Evolutionary conservation across 2,888 invertebrate species (phyloP).

Genomic region (Cataglyphis altisquamis): DNA sequence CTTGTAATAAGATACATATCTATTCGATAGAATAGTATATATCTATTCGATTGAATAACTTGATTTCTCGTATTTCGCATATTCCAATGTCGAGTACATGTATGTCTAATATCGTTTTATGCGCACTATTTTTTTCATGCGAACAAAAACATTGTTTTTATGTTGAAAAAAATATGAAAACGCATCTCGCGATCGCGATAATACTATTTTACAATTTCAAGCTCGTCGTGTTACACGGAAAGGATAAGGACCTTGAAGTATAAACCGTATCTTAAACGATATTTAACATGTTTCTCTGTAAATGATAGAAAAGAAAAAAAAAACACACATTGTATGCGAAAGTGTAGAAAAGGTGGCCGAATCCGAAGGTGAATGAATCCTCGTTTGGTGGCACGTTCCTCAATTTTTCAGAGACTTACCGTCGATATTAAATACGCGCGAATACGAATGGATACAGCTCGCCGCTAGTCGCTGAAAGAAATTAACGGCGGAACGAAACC

Average conservation of each 20-base stretch:
- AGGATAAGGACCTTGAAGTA: slow-evolving; percentile 37
- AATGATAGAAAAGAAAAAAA: slow-evolving; percentile 4
- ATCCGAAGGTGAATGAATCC: slow-evolving; percentile 4
- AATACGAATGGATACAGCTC: slow-evolving; percentile 26
- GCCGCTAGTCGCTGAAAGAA: slow-evolving; percentile 35
- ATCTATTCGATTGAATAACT: not conserved
- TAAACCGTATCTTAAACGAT: slow-evolving; percentile 31
- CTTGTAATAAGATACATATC: too few species aligned
- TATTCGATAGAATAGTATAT: not conserved
- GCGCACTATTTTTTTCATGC: slow-evolving; percentile 20
- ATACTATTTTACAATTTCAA: not conserved
- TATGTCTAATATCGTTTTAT: slow-evolving; percentile 14
- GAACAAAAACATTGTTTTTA: slow-evolving; percentile 28
- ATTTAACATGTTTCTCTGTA: slow-evolving; percentile 15
- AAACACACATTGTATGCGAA: not conserved
- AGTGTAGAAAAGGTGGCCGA: not conserved
- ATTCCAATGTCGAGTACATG: not conserved
- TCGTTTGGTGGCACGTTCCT: slow-evolving; percentile 59
- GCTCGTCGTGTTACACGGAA: slow-evolving; percentile 20
- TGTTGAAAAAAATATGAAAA: slow-evolving; percentile 15
- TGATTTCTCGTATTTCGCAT: slow-evolving; percentile 23
- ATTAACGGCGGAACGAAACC: slow-evolving; percentile 41
- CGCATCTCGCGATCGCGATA: slow-evolving; percentile 1
- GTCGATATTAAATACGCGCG: slow-evolving; percentile 49
- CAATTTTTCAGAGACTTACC: slow-evolving; percentile 63